Evolutionary conservation across 2,797 vertebrate species (phyloP).

Genomic region (Neostethus bicornis): DNA sequence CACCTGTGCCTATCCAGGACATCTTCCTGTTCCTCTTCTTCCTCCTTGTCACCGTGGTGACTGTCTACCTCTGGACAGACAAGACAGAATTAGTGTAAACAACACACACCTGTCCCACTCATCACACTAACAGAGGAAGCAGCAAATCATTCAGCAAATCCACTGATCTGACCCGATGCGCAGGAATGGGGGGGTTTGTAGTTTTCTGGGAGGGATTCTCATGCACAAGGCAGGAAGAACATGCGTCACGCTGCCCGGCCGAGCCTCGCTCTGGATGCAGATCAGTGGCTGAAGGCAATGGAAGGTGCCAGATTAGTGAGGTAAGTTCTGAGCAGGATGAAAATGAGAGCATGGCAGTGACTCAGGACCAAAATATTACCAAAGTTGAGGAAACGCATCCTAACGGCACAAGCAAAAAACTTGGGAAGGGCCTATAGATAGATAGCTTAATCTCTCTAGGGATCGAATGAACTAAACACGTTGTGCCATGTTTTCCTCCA

Average conservation of each 20-base stretch:
- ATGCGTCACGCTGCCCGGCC: conserved; percentile 50
- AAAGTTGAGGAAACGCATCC: conserved; percentile 13
- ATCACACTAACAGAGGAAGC: conserved; percentile 51
- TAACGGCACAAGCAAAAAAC: too few relatives aligned
- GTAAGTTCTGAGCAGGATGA: conserved; percentile 62
- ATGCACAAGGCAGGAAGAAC: conserved; percentile 60
- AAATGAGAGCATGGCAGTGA: conserved; percentile 64
- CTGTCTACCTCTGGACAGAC: conserved; percentile 86
- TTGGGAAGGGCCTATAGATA: too few relatives aligned
- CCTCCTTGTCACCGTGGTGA: conserved; percentile 73
- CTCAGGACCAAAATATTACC: conserved; percentile 28
- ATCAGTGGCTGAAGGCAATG: conserved; percentile 62
- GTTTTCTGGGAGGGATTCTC: conserved; percentile 40
- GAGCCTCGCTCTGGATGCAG: conserved; percentile 63
- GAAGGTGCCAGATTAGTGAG: conserved; percentile 61
- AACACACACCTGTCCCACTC: conserved; percentile 76
- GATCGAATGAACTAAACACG: too few relatives aligned
- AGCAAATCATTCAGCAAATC: conserved; percentile 58
- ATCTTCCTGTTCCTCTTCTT: conserved; percentile 68
- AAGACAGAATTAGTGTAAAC: conserved; percentile 81
- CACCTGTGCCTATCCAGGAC: conserved; percentile 91
- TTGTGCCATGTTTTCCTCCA: too few relatives aligned
- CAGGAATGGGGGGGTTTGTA: conserved; percentile 25
- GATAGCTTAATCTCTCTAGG: not conserved
- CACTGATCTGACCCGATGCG: conserved; percentile 71